A percentile compares a stretch with the other conserved stretches of the same genome.
Evolutionary conservation across 2,797 vertebrate genomes (phyloP).

Genomic region (Aphelocoma californica): DNA sequence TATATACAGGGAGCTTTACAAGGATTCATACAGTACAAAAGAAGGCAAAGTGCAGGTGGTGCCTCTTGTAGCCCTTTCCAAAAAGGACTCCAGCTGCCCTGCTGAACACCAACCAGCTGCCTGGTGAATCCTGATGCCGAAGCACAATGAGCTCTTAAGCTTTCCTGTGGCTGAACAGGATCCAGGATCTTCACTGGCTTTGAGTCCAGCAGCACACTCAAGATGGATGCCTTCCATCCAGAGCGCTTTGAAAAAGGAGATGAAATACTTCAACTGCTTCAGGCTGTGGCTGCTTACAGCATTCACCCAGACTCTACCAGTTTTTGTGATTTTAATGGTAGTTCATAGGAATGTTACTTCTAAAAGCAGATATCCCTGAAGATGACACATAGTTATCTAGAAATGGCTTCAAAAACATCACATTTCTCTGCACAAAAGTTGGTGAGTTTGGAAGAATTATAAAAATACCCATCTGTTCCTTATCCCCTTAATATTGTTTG

Average conservation of each 20-base stretch:
- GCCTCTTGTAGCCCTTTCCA: background rate
- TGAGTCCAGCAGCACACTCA: background rate
- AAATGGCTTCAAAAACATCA: background rate
- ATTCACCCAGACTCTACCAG: background rate
- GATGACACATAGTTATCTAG: background rate
- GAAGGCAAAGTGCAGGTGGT: background rate
- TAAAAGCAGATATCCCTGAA: background rate
- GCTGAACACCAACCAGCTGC: background rate
- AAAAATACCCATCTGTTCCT: background rate
- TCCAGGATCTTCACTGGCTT: slow-evolving; percentile 11
- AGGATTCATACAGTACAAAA: background rate
- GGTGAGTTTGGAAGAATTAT: background rate
- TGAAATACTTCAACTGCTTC: slow-evolving; percentile 8
- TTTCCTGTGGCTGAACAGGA: background rate
- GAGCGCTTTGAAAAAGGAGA: slow-evolving; percentile 4
- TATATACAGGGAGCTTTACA: background rate
- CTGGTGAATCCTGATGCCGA: background rate
- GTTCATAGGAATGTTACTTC: background rate
- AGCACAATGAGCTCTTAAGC: background rate
- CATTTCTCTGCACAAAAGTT: background rate
- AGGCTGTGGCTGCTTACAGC: background rate
- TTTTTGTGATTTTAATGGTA: slow-evolving; percentile 2
- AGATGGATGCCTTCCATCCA: slow-evolving; percentile 15
- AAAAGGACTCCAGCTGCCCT: background rate
- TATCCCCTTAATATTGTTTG: background rate